A percentile compares a stretch with the other conserved stretches of the same genome.
phyloP scores from a whole-genome alignment of 1,140 invertebrate species.

The Hyles euphorbiae region DNA sequence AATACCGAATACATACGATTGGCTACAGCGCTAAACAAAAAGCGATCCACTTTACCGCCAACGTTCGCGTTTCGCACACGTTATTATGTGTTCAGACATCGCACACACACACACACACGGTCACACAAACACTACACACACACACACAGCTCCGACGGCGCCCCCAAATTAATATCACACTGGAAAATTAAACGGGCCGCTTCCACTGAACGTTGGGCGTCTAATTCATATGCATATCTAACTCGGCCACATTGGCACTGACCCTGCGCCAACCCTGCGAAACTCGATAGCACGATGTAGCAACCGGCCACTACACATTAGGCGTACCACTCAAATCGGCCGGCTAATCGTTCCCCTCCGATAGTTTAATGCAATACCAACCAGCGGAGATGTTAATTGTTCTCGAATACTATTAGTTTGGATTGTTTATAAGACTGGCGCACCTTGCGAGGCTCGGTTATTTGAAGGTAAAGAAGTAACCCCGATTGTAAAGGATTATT shows the following conservation, averaged over 20 bases:
- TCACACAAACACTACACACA: slow-evolving; percentile 23
- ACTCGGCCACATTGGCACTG: slow-evolving; percentile 31
- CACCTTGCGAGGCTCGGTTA: slow-evolving; percentile 31
- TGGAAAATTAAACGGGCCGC: slow-evolving; percentile 42
- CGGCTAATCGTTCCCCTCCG: slow-evolving; percentile 30
- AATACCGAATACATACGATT: too few species aligned
- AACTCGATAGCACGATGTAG: slow-evolving; percentile 15
- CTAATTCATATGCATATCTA: slow-evolving; percentile 36
- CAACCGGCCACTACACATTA: slow-evolving; percentile 8
- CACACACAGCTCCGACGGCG: slow-evolving; percentile 38
- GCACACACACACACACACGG: slow-evolving; percentile 30
- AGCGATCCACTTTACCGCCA: slow-evolving; percentile 45
- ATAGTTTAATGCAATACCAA: slow-evolving; percentile 29
- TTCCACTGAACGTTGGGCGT: slow-evolving; percentile 12
- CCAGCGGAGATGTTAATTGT: slow-evolving; percentile 36
- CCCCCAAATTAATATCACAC: slow-evolving; percentile 53
- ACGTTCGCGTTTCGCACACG: slow-evolving; percentile 13
- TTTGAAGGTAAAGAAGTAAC: not conserved
- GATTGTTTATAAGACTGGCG: slow-evolving; percentile 20
- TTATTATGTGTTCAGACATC: not conserved
- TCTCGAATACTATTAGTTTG: slow-evolving; percentile 15
- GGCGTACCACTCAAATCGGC: slow-evolving; percentile 24
- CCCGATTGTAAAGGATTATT: slow-evolving; percentile 16
- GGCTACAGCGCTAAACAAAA: too few species aligned
- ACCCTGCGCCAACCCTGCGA: slow-evolving; percentile 20